Percentiles rank a stretch among this genome's conserved stretches.
Conservation (phyloP, 2,797 vertebrate species). For the Takifugu rubripes region DNA sequence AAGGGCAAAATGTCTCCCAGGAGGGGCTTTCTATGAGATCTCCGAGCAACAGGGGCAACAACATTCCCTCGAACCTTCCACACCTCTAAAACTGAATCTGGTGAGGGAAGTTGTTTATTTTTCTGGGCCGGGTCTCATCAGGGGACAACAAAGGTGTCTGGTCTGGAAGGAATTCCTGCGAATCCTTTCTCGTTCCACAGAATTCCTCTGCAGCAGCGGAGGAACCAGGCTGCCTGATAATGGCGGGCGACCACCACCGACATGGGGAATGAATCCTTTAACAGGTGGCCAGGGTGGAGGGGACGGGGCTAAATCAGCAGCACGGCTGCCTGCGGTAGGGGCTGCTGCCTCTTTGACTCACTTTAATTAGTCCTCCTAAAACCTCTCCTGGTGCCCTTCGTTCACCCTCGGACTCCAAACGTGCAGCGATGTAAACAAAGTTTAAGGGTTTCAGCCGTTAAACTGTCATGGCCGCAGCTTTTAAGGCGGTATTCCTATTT, state of each 20-base stretch:
- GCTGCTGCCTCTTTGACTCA: conserved; percentile 70
- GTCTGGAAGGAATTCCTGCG: conserved; percentile 8
- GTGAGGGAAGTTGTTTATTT: conserved; percentile 30
- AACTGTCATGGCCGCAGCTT: conserved; percentile 4
- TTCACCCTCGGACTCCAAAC: conserved; percentile 57
- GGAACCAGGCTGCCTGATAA: conserved; percentile 58
- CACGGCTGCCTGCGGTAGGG: conserved; percentile 68
- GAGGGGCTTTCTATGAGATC: conserved; percentile 45
- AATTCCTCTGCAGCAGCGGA: conserved; percentile 36
- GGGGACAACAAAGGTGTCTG: neutral
- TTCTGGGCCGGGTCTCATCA: conserved; percentile 7
- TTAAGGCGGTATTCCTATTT: neutral
- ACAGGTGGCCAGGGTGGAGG: conserved; percentile 72
- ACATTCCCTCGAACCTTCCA: conserved; percentile 30
- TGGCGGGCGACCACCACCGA: conserved; percentile 53
- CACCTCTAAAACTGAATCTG: conserved; percentile 26
- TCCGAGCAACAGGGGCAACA: conserved; percentile 27
- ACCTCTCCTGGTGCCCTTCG: conserved; percentile 61
- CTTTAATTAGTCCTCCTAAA: conserved; percentile 72
- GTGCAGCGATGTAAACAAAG: neutral
- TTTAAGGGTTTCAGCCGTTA: conserved; percentile 22
- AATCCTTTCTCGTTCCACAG: conserved; percentile 8
- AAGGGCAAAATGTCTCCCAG: conserved; percentile 68
- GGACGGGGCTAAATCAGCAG: conserved; percentile 71
- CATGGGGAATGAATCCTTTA: conserved; percentile 74